Conservation (phyloP, 1,140 invertebrate species). For the Chrysomallon squamiferum region DNA sequence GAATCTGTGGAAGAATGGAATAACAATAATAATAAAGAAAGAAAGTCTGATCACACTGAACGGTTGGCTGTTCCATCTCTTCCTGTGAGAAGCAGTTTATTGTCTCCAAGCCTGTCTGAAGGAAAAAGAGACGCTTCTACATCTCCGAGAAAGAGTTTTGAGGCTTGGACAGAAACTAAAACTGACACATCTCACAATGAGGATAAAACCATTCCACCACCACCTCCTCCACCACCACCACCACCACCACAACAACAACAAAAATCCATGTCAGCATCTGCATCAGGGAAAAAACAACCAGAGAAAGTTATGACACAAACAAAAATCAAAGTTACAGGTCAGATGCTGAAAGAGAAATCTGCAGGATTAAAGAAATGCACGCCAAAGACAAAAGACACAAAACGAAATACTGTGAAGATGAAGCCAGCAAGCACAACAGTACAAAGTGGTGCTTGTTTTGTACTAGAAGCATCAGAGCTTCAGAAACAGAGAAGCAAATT, state of each 20-base stretch:
- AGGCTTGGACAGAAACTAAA: conserved; percentile 8
- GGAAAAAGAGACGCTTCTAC: no score
- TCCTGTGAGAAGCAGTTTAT: no score
- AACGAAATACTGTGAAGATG: neutral
- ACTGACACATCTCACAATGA: neutral
- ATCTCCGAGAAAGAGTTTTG: conserved; percentile 8
- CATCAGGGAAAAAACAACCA: neutral
- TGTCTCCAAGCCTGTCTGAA: no score
- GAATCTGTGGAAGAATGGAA: no score
- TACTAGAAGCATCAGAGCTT: conserved; percentile 27
- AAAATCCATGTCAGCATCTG: neutral
- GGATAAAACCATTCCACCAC: conserved; percentile 8
- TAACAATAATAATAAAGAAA: no score
- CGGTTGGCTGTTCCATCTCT: no score
- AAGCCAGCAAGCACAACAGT: neutral
- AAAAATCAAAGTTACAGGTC: neutral
- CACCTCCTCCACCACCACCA: conserved; percentile 23
- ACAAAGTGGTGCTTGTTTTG: neutral
- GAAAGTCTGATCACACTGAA: no score
- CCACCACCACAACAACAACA: conserved; percentile 16
- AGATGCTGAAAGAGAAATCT: neutral
- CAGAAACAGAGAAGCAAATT: conserved; percentile 30
- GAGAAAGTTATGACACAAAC: conserved; percentile 1
- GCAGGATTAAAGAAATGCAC: neutral
- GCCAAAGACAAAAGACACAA: neutral